A percentile compares a stretch with the other conserved stretches of the same genome.
These are phyloP conservation scores for Drosophila mercatorum DNA, from an alignment of 2,888 invertebrate genomes.

Conservation along the genomic window DNA sequence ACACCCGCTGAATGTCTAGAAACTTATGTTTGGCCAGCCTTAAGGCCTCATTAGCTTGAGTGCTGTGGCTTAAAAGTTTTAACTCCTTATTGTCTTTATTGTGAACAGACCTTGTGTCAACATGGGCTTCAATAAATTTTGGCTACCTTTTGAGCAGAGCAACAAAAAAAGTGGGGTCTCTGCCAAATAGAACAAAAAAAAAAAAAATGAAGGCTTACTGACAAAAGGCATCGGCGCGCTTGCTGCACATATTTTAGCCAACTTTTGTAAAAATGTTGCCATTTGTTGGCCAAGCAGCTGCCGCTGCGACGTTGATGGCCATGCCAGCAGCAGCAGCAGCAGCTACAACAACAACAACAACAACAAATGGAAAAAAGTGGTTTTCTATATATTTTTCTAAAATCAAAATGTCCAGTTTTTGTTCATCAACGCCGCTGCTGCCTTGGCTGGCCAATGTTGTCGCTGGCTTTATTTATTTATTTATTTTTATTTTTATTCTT, in stretches of 20 bases:
- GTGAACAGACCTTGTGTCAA: constrained; percentile 7
- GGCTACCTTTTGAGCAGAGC: constrained; percentile 35
- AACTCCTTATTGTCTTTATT: background rate
- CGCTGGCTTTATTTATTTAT: constrained; percentile 51
- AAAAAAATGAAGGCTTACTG: constrained; percentile 22
- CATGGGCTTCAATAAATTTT: constrained; percentile 64
- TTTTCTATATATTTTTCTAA: constrained; percentile 82
- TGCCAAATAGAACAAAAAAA: constrained; percentile 20
- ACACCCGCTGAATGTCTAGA: constrained; percentile 15
- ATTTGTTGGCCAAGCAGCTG: constrained; percentile 56
- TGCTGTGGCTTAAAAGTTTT: constrained; percentile 3
- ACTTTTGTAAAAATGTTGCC: constrained; percentile 69
- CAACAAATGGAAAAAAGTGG: constrained; percentile 63
- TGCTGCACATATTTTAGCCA: constrained; percentile 76
- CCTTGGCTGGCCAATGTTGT: constrained; percentile 77
- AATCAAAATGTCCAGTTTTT: constrained; percentile 81
- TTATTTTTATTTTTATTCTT: constrained; percentile 5
- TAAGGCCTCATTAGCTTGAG: constrained; percentile 35
- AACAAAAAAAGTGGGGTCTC: constrained; percentile 15
- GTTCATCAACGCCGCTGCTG: constrained; percentile 73
- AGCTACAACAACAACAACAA: constrained; percentile 1
- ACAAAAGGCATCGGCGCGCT: constrained; percentile 42
- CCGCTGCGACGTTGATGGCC: constrained; percentile 64
- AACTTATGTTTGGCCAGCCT: background rate
- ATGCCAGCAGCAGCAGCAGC: constrained; percentile 47